A percentile compares a stretch with the other conserved stretches of the same genome.
phyloP scores from a whole-genome alignment of 2,888 invertebrate species.

The Cheilosia soror region DNA sequence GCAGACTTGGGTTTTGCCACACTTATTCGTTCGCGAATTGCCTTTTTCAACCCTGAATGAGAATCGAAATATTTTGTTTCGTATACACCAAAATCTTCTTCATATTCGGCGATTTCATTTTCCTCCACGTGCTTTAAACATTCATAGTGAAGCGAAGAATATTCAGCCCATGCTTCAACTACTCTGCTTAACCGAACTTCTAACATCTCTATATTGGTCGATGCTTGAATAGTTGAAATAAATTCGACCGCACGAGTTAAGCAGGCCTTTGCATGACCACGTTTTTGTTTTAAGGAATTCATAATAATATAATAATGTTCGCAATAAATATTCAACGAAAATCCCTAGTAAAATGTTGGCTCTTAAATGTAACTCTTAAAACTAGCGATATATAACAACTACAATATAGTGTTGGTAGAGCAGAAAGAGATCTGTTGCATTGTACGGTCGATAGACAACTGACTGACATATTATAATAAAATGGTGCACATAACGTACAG shows the following conservation, averaged over 20 bases:
- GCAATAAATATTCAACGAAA: background rate
- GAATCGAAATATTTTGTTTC: conserved; percentile 23
- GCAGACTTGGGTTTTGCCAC: background rate
- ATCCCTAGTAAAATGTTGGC: background rate
- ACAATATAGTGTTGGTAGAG: too few relatives aligned
- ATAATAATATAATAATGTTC: background rate
- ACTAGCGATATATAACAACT: too few relatives aligned
- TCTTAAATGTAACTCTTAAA: too few relatives aligned
- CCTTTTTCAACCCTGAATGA: conserved; percentile 11
- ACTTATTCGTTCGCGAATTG: conserved; percentile 9
- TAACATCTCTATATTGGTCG: conserved; percentile 18
- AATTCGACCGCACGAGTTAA: conserved; percentile 27
- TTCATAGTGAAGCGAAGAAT: background rate
- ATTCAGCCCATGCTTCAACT: background rate
- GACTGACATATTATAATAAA: too few relatives aligned
- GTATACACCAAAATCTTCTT: conserved; percentile 25
- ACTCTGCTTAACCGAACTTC: conserved; percentile 26
- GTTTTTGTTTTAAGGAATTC: background rate
- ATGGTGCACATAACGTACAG: too few relatives aligned
- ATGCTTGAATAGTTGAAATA: background rate
- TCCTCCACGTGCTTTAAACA: conserved; percentile 10
- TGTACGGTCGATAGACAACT: too few relatives aligned
- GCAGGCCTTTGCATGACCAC: conserved; percentile 21
- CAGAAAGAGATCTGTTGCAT: too few relatives aligned
- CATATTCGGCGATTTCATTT: background rate